Evolutionary conservation across 2,113 vertebrate species (phyloP), one percentile per base, ranked within the genome.

Genomic region (Nipponia nippon): DNA sequence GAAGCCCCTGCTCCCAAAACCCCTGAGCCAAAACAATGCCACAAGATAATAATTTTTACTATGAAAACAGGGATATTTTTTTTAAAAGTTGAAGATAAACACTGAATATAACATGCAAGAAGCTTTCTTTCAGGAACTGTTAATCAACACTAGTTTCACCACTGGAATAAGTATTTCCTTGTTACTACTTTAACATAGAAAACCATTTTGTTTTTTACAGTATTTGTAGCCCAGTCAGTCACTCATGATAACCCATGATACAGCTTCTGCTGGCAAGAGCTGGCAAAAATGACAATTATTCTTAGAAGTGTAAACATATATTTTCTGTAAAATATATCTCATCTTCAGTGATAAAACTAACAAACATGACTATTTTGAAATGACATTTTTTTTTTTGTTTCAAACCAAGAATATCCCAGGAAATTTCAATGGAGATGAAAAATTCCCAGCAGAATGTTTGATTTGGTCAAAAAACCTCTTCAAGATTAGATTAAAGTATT

Each of bases 401-500:
- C 44, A 96, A 87, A 61, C 21, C n/a, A 11, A 16, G 49, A 86
- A 91, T 87, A 26, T 65, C 87, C 23, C 27, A 85, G 62, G 59
- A 95, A 89, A 84, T 94, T 91, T 97, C 65, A 91, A 21, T 30
- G 25, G 56, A 90, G 44, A 75, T 55, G 50, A 95, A 93, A 93
- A 97, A 93, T 88, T 91, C 46, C 29, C 77, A 93, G 69, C 13
- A 84, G 90, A 87, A 95, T 82, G 32, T 92, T 91, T 92, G 73
- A 91, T 95, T 95, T 89, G 87, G 56, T 94, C 63, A 95, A 92
- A 95, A 96, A 87, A 4, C 34, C 32, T 84, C 56, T 84, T 95
- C 53, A 71, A 94, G 91, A 92, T 93, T 88, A 89, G 85, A 93
- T 93, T 88, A 87, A 95, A 91, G 81, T 91, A 85, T 95, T 96